Evolutionary conservation across 2,113 vertebrate species (phyloP), one percentile per base, ranked within the genome.

Genomic region (Butastur rufipennis): DNA sequence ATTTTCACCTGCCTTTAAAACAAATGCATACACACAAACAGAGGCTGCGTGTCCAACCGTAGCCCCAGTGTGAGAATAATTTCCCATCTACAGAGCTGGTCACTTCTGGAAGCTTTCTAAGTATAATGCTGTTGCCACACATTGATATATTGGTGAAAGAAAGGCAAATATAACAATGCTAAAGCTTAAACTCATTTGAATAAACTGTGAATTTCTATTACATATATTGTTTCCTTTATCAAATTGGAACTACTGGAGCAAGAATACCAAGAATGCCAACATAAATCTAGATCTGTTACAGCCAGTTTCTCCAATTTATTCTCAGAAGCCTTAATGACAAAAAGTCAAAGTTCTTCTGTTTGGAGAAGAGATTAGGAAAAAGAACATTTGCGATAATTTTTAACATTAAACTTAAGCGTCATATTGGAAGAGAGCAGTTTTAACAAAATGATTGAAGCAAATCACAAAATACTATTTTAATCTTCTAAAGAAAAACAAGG

Each of bases 181-280:
- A 95, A 91, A 94, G 96, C 91, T 91, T 70, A 52, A 80, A 73
- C 91, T 96, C 86, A 96, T 96, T 94, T 96, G 92, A 96, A 93
- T 96, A 94, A 96, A 93, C 94, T 86, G 82, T 81, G 94, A 88
- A 94, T 93, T 97, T 95, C 90, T 95, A 97, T 95, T 94, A 92
- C 88, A 93, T 82, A 97, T 95, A 97, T 95, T 93, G 93, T 96
- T 97, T 96, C 93, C 96, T 96, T 97, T 95, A 97, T 96, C 95
- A 95, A 96, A 96, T 88, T 88, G 94, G 88, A 97, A 96, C 96
- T 96, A 95, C 93, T 95, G 94, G 87, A 96, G 94, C 94, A 97
- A 95, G 91, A 96, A 95, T 87, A 96, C 89, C 66, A 94, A 97
- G 90, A 96, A 96, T 88, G 74, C 83, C 83, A 88, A 95, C 93